phyloP scores from a whole-genome alignment of 2,888 invertebrate genomes.

The Melieria crassipennis region DNA sequence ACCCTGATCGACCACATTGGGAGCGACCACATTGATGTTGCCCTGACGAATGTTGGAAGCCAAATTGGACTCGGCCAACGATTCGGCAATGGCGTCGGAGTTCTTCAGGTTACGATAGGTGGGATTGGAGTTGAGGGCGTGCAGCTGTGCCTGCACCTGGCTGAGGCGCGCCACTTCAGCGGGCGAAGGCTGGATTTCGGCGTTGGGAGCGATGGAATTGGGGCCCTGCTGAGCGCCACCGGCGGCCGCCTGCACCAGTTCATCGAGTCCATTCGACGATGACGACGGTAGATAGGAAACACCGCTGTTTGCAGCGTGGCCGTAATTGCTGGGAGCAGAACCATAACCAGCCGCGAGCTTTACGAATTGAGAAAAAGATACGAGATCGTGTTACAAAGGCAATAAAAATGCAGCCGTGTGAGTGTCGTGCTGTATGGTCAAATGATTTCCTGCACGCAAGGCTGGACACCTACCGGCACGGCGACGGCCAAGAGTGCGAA shows the following conservation, averaged over 20 bases:
- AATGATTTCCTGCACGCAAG: background rate
- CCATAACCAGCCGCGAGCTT: slow-evolving; percentile 26
- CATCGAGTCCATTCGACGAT: slow-evolving; percentile 51
- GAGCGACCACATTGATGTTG: slow-evolving; percentile 58
- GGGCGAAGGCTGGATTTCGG: slow-evolving; percentile 54
- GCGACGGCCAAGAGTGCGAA: slow-evolving; percentile 58
- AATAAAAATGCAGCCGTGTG: slow-evolving; percentile 15
- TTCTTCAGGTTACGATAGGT: slow-evolving; percentile 56
- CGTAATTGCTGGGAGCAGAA: slow-evolving; percentile 1
- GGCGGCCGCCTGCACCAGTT: slow-evolving; percentile 54
- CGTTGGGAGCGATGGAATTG: slow-evolving; percentile 51
- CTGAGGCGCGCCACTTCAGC: slow-evolving; percentile 54
- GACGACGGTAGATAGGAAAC: slow-evolving; percentile 41
- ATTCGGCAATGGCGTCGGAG: slow-evolving; percentile 60
- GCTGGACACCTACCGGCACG: slow-evolving; percentile 56
- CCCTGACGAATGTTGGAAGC: slow-evolving; percentile 60
- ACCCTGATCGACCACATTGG: slow-evolving; percentile 59
- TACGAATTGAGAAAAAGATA: background rate
- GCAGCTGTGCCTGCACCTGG: slow-evolving; percentile 55
- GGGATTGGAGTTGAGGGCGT: slow-evolving; percentile 53
- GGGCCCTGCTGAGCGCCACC: slow-evolving; percentile 47
- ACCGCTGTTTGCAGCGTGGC: background rate
- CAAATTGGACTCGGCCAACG: slow-evolving; percentile 55
- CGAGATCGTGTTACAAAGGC: background rate
- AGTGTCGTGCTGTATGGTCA: slow-evolving; percentile 7